Conservation (phyloP, 2,797 vertebrate genomes). For the Megalops cyprinoides region DNA sequence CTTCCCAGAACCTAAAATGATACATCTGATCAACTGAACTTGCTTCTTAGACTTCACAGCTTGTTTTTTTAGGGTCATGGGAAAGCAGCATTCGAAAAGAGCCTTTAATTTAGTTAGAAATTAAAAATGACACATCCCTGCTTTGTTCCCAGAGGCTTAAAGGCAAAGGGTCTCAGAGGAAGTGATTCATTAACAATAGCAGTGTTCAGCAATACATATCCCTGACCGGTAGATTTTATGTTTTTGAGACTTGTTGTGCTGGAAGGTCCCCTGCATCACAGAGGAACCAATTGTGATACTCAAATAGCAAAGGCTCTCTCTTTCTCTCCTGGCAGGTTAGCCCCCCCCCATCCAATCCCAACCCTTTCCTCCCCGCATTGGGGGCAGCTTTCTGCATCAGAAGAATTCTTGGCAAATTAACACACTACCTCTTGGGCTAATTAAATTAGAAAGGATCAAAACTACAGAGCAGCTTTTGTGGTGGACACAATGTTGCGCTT, state of each 20-base stretch:
- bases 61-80: too few species aligned
- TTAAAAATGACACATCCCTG: not conserved
- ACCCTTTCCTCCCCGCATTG: constrained; percentile 73
- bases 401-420: constrained; percentile 99
- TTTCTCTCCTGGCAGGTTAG: constrained; percentile 79
- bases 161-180: constrained; percentile 69
- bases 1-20: too few species aligned
- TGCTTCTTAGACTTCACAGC: too few species aligned
- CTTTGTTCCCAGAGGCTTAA: not conserved
- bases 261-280: constrained; percentile 43
- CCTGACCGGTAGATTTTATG: not conserved
- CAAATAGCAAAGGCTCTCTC: constrained; percentile 67
- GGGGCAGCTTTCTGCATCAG: constrained; percentile 91
- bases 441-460: constrained; percentile 97
- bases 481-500: constrained; percentile 95
- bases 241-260: not conserved
- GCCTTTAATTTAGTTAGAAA: constrained; percentile 21
- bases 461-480: constrained; percentile 96
- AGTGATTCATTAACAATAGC: constrained; percentile 79
- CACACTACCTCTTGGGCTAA: constrained; percentile 95
- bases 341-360: constrained; percentile 64
- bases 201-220: constrained; percentile 72
- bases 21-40: too few species aligned
- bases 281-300: constrained; percentile 81
- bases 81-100: constrained; percentile 12